Base-by-base conservation (phyloP, 2,888 invertebrate genomes). In the Chromoteleia sp. region DNA sequence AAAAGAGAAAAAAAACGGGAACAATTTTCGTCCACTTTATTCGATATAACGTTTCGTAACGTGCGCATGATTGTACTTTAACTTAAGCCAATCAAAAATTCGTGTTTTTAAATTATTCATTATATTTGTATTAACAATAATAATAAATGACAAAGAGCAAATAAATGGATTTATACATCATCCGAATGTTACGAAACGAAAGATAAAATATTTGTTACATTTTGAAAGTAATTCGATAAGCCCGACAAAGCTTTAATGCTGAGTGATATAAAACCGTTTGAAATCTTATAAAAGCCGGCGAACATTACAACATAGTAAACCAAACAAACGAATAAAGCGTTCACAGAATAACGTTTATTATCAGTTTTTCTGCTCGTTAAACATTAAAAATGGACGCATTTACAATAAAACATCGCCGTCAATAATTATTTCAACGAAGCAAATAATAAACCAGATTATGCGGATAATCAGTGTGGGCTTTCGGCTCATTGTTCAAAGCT, bases 201-300 rank as follows among this genome's bases (percentile, higher is more conserved):
- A 25, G 50, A 29, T 12, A 29, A 29, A 52, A 52, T 10, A 29
- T 14, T 19, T 29, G 29, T 29, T 14, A 8, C 8, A 52, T 10
- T 25, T 29, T 29, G 29, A 1, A 10, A 1, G 43, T 43, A 43
- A 43, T 43, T 52, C 14, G 14, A 52, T 52, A 29, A 25, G 50
- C 50, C 29, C 12, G 17, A 29, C 29, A 29, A 52, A 29, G 29
- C 50, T 52, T 29, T 52, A 52, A 52, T 52, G 50, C 17, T 29
- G 14, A 29, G 14, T 52, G 50, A 52, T 52, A 52, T 52, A 30
- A 52, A 52, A 52, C 30, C 52, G 30, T 52, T 52, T 29, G 30
- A 52, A 52, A 52, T 52, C 30, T 52, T 52, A 52, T 52, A 15
- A 52, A 52, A 52, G 15, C 30, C n/a, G n/a, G 1, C 43, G 43